Base-by-base conservation (phyloP, 2,888 invertebrate genomes). In the Pollenia labialis region DNA sequence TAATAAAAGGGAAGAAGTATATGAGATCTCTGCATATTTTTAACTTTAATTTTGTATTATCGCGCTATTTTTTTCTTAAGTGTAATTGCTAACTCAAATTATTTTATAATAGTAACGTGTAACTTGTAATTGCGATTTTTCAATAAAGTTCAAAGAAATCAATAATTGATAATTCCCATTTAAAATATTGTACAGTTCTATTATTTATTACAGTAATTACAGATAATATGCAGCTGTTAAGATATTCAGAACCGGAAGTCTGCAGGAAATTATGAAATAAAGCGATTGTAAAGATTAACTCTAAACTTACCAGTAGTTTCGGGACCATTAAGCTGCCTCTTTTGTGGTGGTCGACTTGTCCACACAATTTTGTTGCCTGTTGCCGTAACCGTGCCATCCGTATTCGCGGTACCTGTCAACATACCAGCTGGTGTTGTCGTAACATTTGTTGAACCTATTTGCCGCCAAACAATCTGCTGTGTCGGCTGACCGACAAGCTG, bases 291-390 rank as follows among this genome's bases (percentile, higher is more conserved):
- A 14, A 18, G 1, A 4, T 12, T 12, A 46, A 46, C 32, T 58
- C 10, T 58, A n/a, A 79, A 69, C 32, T 71, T 44, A 92, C 91
- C 91, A 88, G 90, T 90, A 86, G 92, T 92, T 69, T 93, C 92
- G 16, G 93, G 93, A 66, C 93, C 93, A 87, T 93, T 93, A 1
- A 92, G 89, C 85, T 93, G 93, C 52, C 91, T 89, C 87, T 93
- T 91, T 82, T 90, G 92, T 4, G 90, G 89, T 11, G 92, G 88
- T 14, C 93, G 90, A 88, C 91, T 92, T 60, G 93, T 90, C 92
- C 92, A 91, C 11, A 92, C 89, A 68, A 92, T 91, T 88, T 92
- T 91, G 81, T 92, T 91, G 85, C 92, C 90, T 16, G 91, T 89
- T 2, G 91, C 90, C 1, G 79, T 64, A n/a, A 87, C 77, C 0